Percentiles rank a stretch among this genome's conserved stretches.
Evolutionary conservation across 1,140 invertebrate species (phyloP).

Genomic region (Sinonovacula constricta): DNA sequence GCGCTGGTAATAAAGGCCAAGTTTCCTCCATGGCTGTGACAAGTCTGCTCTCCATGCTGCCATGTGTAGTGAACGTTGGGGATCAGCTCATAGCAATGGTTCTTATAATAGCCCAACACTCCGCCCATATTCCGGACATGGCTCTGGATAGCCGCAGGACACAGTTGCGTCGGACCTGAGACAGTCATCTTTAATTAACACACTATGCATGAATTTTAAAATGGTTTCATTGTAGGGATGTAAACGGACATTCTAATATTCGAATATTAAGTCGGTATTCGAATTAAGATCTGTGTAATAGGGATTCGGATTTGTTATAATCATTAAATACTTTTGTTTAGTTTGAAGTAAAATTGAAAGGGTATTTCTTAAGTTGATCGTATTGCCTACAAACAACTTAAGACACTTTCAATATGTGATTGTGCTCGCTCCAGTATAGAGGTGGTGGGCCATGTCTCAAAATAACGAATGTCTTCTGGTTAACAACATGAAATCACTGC

Average conservation of each 20-base stretch:
- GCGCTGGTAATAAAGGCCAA: background rate
- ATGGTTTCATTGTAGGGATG: background rate
- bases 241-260: background rate
- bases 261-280: background rate
- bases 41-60: background rate
- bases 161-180: background rate
- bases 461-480: too few species aligned
- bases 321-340: background rate
- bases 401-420: too few species aligned
- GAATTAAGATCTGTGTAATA: background rate
- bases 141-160: background rate
- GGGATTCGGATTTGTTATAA: background rate
- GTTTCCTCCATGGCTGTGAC: background rate
- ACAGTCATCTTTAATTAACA: too few species aligned
- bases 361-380: too few species aligned
- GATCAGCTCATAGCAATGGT: constrained; percentile 3
- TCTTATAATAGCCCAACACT: background rate
- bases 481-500: too few species aligned
- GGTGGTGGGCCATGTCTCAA: too few species aligned
- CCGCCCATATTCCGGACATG: background rate
- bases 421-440: too few species aligned
- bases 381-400: too few species aligned
- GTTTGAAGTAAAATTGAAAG: background rate
- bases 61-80: background rate
- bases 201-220: background rate